These are phyloP conservation scores for Sarcophaga carnaria DNA, from an alignment of 2,888 invertebrate species.

Conservation along the genomic window DNA sequence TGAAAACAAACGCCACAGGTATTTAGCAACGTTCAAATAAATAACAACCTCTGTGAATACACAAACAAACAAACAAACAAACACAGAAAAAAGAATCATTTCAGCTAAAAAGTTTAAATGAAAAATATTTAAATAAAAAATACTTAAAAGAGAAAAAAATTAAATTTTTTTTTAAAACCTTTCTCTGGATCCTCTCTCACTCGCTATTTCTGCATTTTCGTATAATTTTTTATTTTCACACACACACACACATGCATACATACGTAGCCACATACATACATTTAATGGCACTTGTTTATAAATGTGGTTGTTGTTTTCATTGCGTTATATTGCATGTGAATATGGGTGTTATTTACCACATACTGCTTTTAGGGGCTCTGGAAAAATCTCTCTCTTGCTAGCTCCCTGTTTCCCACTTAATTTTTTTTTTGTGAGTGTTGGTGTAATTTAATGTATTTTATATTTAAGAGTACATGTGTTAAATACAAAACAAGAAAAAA, in stretches of 20 bases:
- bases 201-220: slow-evolving; percentile 26
- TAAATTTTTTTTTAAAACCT: too few species aligned
- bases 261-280: not conserved
- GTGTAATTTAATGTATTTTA: slow-evolving; percentile 43
- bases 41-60: slow-evolving; percentile 1
- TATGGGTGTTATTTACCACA: slow-evolving; percentile 23
- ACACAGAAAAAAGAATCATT: slow-evolving; percentile 28
- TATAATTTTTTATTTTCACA: not conserved
- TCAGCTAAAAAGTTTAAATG: slow-evolving; percentile 1
- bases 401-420: too few species aligned
- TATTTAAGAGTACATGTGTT: slow-evolving; percentile 6
- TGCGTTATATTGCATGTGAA: not conserved
- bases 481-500: slow-evolving; percentile 12
- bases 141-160: slow-evolving; percentile 22
- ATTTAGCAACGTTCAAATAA: slow-evolving; percentile 34
- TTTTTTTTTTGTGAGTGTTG: too few species aligned
- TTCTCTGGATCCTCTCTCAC: not conserved
- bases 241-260: not conserved
- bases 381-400: not conserved
- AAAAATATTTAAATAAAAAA: slow-evolving; percentile 21
- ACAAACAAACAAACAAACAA: too few species aligned
- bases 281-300: not conserved
- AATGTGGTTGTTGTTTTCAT: slow-evolving; percentile 9
- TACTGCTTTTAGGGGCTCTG: slow-evolving; percentile 22
- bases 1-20: slow-evolving; percentile 50